Base-by-base conservation (phyloP, 2,113 vertebrate genomes). In the Podarcis muralis region DNA sequence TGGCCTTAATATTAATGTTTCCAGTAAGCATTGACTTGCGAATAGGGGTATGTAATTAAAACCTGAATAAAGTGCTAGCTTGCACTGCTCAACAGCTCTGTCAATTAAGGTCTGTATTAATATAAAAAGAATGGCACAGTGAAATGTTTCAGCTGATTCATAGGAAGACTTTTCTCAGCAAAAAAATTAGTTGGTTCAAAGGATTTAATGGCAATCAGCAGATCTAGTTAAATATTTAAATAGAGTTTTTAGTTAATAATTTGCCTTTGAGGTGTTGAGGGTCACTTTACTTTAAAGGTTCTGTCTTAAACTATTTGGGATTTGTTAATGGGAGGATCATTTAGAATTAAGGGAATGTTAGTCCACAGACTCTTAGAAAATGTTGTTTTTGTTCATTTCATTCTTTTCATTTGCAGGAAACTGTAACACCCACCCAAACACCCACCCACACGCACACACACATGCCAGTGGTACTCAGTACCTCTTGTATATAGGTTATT, bases 401-500 rank as follows among this genome's bases (percentile, higher is more conserved):
- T 95, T 92, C 71, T 96, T 96, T 96, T 96, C 93, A 97, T 96
- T 96, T 96, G 93, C 96, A 97, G 95, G 95, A 97, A 97, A 95
- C 94, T 95, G 95, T 94, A 96, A 88, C 81, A 25, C 96, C 93
- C 93, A 93, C 96, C 96, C 96, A 96, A 96, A 84, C 81, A 25
- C 96, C 93, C 93, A 93, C 96, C 96, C 96, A 96, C 96, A 96
- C 37, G 90, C 94, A 96, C 94, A 96, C 96, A 96, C 96, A 94
- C 96, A 97, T 94, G 97, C 97, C 97, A 97, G 97, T 97, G 97
- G 97, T 97, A 97, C 97, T 95, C 94, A 95, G 96, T 97, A 97
- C 97, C 96, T 97, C 97, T 96, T 98, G 98, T 98, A 97, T 96
- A 98, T 98, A 98, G 96, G 97, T 97, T 97, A 96, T 97, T 98